These are phyloP conservation scores for Maniola jurtina DNA, from an alignment of 1,140 invertebrate species.

Conservation along the genomic window DNA sequence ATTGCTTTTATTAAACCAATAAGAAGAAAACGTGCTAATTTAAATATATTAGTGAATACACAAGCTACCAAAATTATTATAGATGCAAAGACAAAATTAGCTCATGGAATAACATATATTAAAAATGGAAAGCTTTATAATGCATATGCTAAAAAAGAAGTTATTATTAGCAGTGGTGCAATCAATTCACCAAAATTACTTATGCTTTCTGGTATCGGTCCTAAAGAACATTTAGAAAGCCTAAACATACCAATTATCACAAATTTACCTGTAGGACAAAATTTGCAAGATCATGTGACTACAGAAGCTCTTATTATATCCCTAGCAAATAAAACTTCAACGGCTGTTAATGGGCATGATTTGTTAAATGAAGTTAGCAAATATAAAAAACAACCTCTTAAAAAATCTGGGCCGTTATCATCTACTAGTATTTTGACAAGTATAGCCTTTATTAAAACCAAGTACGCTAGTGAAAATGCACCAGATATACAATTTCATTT, in stretches of 20 bases:
- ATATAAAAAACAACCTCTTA: slow-evolving; percentile 67
- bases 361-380: slow-evolving; percentile 75
- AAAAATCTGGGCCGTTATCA: slow-evolving; percentile 75
- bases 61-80: slow-evolving; percentile 87
- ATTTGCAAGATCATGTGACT: slow-evolving; percentile 89
- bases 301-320: slow-evolving; percentile 78
- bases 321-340: slow-evolving; percentile 78
- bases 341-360: slow-evolving; percentile 59
- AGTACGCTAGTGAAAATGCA: slow-evolving; percentile 62
- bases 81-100: slow-evolving; percentile 83
- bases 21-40: slow-evolving; percentile 83
- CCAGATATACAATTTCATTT: slow-evolving; percentile 85
- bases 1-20: slow-evolving; percentile 86
- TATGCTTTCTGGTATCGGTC: slow-evolving; percentile 88
- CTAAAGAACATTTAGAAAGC: slow-evolving; percentile 80
- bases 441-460: slow-evolving; percentile 79
- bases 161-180: slow-evolving; percentile 85
- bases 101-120: slow-evolving; percentile 84
- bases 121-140: slow-evolving; percentile 78
- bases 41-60: slow-evolving; percentile 84
- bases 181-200: slow-evolving; percentile 87
- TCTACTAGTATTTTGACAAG: slow-evolving; percentile 73
- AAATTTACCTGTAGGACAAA: slow-evolving; percentile 85
- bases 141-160: slow-evolving; percentile 82
- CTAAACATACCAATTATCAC: slow-evolving; percentile 81